Evolutionary conservation across 1,140 invertebrate genomes (phyloP).

Genomic region (Zaprionus tsacasi): DNA sequence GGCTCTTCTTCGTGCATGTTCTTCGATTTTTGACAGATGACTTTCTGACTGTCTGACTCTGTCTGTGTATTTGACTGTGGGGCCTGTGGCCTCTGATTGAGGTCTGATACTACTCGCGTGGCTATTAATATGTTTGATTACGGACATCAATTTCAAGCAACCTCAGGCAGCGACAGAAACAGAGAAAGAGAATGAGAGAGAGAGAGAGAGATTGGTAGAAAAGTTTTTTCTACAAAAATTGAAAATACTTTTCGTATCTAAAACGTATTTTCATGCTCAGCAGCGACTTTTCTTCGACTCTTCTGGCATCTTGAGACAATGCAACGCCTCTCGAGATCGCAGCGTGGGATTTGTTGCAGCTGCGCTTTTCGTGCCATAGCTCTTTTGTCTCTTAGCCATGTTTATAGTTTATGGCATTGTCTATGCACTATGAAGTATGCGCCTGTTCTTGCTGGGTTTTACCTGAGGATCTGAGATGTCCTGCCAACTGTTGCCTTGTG

Average conservation of each 20-base stretch:
- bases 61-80: conserved; percentile 10
- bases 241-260: conserved; percentile 63
- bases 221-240: conserved; percentile 51
- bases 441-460: conserved; percentile 30
- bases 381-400: conserved; percentile 29
- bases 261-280: conserved; percentile 72
- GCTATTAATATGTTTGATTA: conserved; percentile 82
- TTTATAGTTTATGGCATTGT: conserved; percentile 49
- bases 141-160: conserved; percentile 57
- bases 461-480: conserved; percentile 55
- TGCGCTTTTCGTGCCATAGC: conserved; percentile 61
- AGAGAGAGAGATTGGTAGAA: conserved; percentile 18
- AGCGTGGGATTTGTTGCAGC: conserved; percentile 56
- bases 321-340: conserved; percentile 69
- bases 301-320: conserved; percentile 54
- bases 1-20: conserved; percentile 49
- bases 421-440: conserved; percentile 39
- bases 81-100: conserved; percentile 57
- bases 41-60: conserved; percentile 16
- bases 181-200: background rate
- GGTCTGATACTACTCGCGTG: conserved; percentile 50
- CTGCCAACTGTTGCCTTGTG: conserved; percentile 40
- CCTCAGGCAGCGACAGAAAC: conserved; percentile 11
- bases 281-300: conserved; percentile 11
- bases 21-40: conserved; percentile 80